Conservation (phyloP, 1,140 invertebrate species). For the Bombus waltoni region DNA sequence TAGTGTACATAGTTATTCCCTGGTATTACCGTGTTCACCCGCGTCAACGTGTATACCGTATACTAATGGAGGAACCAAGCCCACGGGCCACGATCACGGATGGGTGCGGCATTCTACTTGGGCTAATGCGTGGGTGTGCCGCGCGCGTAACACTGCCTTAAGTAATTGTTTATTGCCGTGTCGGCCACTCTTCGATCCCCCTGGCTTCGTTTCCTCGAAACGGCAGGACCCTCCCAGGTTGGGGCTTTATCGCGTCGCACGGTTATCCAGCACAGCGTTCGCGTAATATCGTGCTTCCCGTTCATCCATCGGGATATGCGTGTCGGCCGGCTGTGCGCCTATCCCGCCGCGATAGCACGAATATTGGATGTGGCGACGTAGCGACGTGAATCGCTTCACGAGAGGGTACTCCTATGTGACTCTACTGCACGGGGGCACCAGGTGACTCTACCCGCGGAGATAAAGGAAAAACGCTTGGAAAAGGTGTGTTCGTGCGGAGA, state of each 20-base stretch:
- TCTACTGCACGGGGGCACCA: neutral
- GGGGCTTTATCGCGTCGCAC: slow-evolving; percentile 27
- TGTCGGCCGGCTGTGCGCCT: slow-evolving; percentile 20
- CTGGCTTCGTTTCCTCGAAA: slow-evolving; percentile 60
- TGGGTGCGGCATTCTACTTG: slow-evolving; percentile 79
- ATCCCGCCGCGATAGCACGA: slow-evolving; percentile 18
- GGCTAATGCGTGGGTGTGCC: slow-evolving; percentile 80
- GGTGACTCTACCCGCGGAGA: neutral
- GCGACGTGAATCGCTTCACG: neutral
- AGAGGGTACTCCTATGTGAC: neutral
- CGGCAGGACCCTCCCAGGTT: slow-evolving; percentile 56
- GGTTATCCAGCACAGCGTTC: slow-evolving; percentile 21
- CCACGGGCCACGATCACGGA: slow-evolving; percentile 70
- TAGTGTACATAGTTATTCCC: neutral
- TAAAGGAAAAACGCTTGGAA: neutral
- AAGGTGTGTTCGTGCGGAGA: neutral
- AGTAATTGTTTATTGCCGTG: slow-evolving; percentile 82
- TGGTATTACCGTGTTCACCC: neutral
- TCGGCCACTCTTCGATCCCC: slow-evolving; percentile 72
- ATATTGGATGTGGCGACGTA: slow-evolving; percentile 3
- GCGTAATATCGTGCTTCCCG: slow-evolving; percentile 44
- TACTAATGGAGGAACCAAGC: slow-evolving; percentile 67
- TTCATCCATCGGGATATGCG: slow-evolving; percentile 46
- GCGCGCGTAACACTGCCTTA: slow-evolving; percentile 79
- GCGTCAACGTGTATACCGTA: slow-evolving; percentile 31